phyloP scores from a whole-genome alignment of 2,797 vertebrate genomes.

The Argentina silus region DNA sequence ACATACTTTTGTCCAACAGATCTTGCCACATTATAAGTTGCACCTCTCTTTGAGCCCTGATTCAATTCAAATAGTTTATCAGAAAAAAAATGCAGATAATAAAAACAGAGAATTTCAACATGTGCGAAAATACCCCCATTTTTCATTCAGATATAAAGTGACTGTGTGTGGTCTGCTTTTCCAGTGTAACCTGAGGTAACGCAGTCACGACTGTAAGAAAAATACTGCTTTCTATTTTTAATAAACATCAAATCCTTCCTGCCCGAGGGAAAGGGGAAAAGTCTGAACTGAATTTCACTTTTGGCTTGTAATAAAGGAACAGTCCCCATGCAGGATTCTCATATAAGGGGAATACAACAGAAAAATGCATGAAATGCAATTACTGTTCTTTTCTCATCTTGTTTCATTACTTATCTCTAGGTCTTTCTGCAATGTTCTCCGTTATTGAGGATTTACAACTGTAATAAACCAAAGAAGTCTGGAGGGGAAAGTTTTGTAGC shows the following conservation, averaged over 20 bases:
- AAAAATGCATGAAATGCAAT: slow-evolving; percentile 60
- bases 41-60: slow-evolving; percentile 54
- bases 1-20: neutral
- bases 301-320: slow-evolving; percentile 67
- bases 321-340: slow-evolving; percentile 50
- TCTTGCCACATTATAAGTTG: slow-evolving; percentile 48
- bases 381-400: slow-evolving; percentile 41
- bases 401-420: slow-evolving; percentile 5
- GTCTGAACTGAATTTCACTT: slow-evolving; percentile 62
- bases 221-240: slow-evolving; percentile 77
- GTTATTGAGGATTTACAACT: neutral
- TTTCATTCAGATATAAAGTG: slow-evolving; percentile 34
- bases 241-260: slow-evolving; percentile 79
- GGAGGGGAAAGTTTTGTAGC: too few species aligned
- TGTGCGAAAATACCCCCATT: neutral
- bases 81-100: slow-evolving; percentile 49
- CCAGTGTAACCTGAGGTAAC: slow-evolving; percentile 70
- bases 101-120: neutral
- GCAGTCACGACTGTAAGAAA: slow-evolving; percentile 76
- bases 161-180: slow-evolving; percentile 74
- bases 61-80: slow-evolving; percentile 64
- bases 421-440: slow-evolving; percentile 9
- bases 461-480: too few species aligned
- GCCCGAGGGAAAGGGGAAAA: slow-evolving; percentile 61
- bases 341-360: slow-evolving; percentile 53